These are phyloP conservation scores for Thunnus thynnus DNA, from an alignment of 2,113 vertebrate species.

Conservation along the genomic window DNA sequence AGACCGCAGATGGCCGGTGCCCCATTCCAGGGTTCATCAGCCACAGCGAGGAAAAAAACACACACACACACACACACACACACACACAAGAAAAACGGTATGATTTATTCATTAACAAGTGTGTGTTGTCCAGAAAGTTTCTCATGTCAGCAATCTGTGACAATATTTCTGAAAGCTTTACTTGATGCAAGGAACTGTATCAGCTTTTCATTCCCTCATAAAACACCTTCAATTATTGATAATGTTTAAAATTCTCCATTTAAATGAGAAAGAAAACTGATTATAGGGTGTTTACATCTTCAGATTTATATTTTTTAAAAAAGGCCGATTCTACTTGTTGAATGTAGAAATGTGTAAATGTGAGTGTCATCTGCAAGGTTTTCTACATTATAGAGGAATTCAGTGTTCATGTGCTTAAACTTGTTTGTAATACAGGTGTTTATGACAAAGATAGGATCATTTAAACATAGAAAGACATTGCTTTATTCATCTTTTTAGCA, in stretches of 20 bases:
- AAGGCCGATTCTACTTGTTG: no score
- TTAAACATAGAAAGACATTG: no score
- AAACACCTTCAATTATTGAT: constrained; percentile 34
- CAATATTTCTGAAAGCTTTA: constrained; percentile 13
- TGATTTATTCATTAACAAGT: constrained; percentile 80
- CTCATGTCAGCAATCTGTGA: constrained; percentile 48
- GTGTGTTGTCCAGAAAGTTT: constrained; percentile 65
- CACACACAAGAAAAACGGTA: constrained; percentile 63
- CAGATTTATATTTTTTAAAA: neutral
- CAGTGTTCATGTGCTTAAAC: no score
- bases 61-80: constrained; percentile 49
- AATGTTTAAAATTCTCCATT: neutral
- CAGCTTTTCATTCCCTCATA: neutral
- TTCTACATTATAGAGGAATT: no score
- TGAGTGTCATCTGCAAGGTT: no score
- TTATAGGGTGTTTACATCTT: neutral
- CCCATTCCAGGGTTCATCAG: constrained; percentile 80
- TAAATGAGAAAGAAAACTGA: neutral
- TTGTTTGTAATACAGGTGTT: no score
- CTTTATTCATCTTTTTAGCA: no score
- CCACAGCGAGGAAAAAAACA: constrained; percentile 52
- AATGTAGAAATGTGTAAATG: no score
- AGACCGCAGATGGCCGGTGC: constrained; percentile 82
- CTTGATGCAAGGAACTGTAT: neutral
- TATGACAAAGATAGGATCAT: no score